A percentile compares a stretch with the other conserved stretches of the same genome.
These are phyloP conservation scores for Esox niger DNA, from an alignment of 2,113 vertebrate genomes.

Conservation along the genomic window DNA sequence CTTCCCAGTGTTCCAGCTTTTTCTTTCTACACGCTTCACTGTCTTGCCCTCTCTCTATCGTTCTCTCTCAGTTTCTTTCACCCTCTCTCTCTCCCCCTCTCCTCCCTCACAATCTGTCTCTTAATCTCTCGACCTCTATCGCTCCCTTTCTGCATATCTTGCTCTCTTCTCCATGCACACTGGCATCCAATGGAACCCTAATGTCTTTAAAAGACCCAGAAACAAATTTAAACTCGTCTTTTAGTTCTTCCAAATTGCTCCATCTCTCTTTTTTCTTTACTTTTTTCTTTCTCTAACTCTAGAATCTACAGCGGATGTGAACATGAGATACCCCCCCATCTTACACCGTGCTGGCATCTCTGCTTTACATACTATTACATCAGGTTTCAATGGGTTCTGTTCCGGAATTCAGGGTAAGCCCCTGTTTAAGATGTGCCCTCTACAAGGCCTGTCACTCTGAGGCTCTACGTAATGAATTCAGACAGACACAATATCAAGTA, in stretches of 20 bases:
- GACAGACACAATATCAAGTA: constrained; percentile 81
- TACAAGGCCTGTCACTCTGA: constrained; percentile 73
- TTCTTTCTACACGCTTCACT: neutral
- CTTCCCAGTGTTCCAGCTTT: neutral
- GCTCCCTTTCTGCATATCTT: too few relatives aligned
- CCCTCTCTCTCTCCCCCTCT: neutral
- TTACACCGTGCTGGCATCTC: constrained; percentile 72
- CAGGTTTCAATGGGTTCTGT: constrained; percentile 81
- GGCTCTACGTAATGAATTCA: constrained; percentile 82
- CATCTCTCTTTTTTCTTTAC: neutral
- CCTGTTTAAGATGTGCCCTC: constrained; percentile 78
- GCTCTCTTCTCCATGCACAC: too few relatives aligned
- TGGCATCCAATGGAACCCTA: too few relatives aligned
- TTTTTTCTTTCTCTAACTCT: constrained; percentile 77
- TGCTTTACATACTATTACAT: constrained; percentile 82
- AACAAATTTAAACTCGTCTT: neutral
- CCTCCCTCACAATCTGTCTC: too few relatives aligned
- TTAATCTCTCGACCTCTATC: too few relatives aligned
- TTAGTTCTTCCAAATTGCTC: neutral
- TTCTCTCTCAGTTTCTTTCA: neutral
- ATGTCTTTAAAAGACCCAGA: too few relatives aligned
- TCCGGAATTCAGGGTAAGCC: constrained; percentile 80
- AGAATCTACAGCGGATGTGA: constrained; percentile 79
- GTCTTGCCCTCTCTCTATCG: neutral
- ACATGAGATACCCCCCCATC: constrained; percentile 64